phyloP scores from a whole-genome alignment of 2,113 vertebrate genomes.

The Eclectus roratus region DNA sequence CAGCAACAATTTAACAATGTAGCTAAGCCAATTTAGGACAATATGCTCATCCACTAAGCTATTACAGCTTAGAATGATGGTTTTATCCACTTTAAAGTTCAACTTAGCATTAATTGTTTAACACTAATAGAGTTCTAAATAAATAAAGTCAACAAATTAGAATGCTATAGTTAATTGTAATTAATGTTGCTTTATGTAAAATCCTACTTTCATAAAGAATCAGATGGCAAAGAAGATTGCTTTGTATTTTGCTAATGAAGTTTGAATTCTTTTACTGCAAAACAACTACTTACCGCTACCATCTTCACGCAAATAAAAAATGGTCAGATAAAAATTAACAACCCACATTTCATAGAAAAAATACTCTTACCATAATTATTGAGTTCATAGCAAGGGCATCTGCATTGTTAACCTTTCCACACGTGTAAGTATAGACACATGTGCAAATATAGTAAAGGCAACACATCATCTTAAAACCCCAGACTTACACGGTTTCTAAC shows the following conservation, averaged over 20 bases:
- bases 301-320: neutral
- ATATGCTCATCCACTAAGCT: conserved; percentile 46
- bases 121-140: conserved; percentile 32
- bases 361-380: neutral
- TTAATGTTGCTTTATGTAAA: conserved; percentile 31
- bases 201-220: neutral
- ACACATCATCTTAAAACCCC: neutral
- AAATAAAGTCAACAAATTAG: conserved; percentile 53
- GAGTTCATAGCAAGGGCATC: neutral
- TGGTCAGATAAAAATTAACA: neutral
- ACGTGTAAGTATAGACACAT: neutral
- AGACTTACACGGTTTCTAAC: neutral
- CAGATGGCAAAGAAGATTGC: conserved; percentile 27
- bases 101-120: conserved; percentile 54
- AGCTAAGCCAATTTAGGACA: conserved; percentile 61
- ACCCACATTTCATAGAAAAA: neutral
- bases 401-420: neutral
- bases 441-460: neutral
- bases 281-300: neutral
- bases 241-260: conserved; percentile 23
- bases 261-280: neutral
- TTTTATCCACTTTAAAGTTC: conserved; percentile 54
- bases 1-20: conserved; percentile 5
- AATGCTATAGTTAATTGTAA: conserved; percentile 44
- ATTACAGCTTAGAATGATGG: conserved; percentile 33